phyloP scores from a whole-genome alignment of 2,888 invertebrate genomes.

The Lampropteryx suffumata region DNA sequence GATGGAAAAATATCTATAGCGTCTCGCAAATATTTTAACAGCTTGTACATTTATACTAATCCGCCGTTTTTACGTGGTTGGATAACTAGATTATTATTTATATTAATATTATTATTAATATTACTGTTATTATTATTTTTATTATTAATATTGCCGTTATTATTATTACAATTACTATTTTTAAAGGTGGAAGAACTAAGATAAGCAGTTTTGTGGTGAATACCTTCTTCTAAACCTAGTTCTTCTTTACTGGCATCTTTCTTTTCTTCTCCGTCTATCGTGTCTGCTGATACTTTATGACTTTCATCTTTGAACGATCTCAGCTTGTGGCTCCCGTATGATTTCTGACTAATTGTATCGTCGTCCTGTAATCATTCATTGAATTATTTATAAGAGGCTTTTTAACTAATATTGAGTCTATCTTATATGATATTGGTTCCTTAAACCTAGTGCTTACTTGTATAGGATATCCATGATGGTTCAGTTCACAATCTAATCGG shows the following conservation, averaged over 20 bases:
- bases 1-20: too few relatives aligned
- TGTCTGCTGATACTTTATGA: slow-evolving; percentile 94
- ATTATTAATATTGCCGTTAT: too few relatives aligned
- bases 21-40: too few relatives aligned
- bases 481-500: slow-evolving; percentile 88
- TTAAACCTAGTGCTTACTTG: slow-evolving; percentile 55
- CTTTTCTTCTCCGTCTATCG: slow-evolving; percentile 94
- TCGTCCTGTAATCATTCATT: slow-evolving; percentile 79
- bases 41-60: too few relatives aligned
- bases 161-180: too few relatives aligned
- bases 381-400: not conserved
- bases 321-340: slow-evolving; percentile 96
- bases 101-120: too few relatives aligned
- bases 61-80: too few relatives aligned
- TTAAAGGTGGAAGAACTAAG: too few relatives aligned
- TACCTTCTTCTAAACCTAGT: slow-evolving; percentile 91
- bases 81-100: too few relatives aligned
- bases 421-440: not conserved
- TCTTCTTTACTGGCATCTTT: slow-evolving; percentile 96
- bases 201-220: too few relatives aligned
- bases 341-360: slow-evolving; percentile 93
- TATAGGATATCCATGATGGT: slow-evolving; percentile 87
- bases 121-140: too few relatives aligned
- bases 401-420: not conserved
- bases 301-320: slow-evolving; percentile 94